Evolutionary conservation across 2,888 invertebrate species (phyloP).

Genomic region (Tuta absoluta): DNA sequence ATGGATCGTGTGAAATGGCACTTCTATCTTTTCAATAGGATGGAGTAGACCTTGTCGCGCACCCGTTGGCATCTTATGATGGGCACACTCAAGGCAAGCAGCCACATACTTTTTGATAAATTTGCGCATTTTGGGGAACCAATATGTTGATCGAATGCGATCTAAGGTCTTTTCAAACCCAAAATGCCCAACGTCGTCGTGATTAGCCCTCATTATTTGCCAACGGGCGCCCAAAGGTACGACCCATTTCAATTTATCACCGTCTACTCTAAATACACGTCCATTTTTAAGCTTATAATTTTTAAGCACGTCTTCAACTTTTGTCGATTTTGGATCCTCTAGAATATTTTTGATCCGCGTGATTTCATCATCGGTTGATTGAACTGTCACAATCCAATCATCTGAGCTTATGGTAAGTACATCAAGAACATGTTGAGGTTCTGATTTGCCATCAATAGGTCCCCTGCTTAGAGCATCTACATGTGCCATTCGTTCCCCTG

Average conservation of each 20-base stretch:
- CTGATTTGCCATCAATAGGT: neutral
- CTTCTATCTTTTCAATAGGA: conserved; percentile 11
- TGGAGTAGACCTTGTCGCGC: conserved; percentile 14
- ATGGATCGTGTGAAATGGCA: too few relatives aligned
- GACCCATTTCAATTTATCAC: conserved; percentile 6
- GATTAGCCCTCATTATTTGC: conserved; percentile 22
- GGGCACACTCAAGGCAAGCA: conserved; percentile 27
- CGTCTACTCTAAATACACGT: neutral
- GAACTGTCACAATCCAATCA: neutral
- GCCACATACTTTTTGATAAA: conserved; percentile 34
- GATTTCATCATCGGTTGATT: neutral
- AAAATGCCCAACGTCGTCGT: conserved; percentile 27
- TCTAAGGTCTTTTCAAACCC: conserved; percentile 26
- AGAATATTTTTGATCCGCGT: conserved; percentile 4
- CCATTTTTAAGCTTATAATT: conserved; percentile 24
- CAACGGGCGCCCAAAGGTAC: conserved; percentile 24
- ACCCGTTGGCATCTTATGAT: conserved; percentile 22
- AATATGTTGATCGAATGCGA: conserved; percentile 9
- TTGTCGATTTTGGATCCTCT: neutral
- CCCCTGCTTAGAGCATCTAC: conserved; percentile 32
- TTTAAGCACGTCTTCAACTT: conserved; percentile 4
- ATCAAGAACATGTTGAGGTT: neutral
- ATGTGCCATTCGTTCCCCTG: conserved; percentile 30
- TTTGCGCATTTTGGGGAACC: conserved; percentile 24
- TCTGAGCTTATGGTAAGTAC: too few relatives aligned